Base-by-base conservation (phyloP, 2,113 vertebrate genomes). In the Callospermophilus lateralis region DNA sequence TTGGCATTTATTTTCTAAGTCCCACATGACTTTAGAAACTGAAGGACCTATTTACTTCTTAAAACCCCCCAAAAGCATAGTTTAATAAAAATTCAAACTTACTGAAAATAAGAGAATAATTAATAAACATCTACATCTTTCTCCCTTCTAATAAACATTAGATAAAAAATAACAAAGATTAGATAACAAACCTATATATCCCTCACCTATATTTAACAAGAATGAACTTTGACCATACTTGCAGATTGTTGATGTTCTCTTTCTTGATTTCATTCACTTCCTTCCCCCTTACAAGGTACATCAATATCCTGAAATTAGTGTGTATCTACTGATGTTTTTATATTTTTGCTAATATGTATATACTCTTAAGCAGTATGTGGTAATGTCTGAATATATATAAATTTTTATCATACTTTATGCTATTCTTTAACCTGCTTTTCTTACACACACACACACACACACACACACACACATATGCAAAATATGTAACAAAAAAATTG, bases 1-100 rank as follows among this genome's bases (percentile, higher is more conserved):
- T 39, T 85, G 73, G 19, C 65, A 91, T 37, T 34, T 92, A 30
- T 92, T 90, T 96, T 90, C 34, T 51, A 89, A 87, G 61, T 88
- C 32, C 51, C 72, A 77, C 32, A 84, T 0, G 65, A 73, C 12
- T 70, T 37, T 51, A 34, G 76, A 90, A 89, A 89, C 22, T 19
- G 68, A 90, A 93, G 48, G 58, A 30, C n/a, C 55, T 70, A 53
- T 48, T 79, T 58, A 37, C 72, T 72, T 89, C 6, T 10, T 77
- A 58, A 58, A 58, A 58, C 84, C n/a, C 55, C 77, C 32, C 30
- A 77, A 51, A 93, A 39, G 85, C 4, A 65, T 48, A 55, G 3
- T 90, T 84, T 45, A 89, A 51, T 61, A 65, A 85, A 53, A 89
- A 72, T 81, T 97, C 79, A 86, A 67, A 81, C 16, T 80, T 53